Evolutionary conservation across 2,797 vertebrate genomes (phyloP).

Genomic region (Hirundo rustica): DNA sequence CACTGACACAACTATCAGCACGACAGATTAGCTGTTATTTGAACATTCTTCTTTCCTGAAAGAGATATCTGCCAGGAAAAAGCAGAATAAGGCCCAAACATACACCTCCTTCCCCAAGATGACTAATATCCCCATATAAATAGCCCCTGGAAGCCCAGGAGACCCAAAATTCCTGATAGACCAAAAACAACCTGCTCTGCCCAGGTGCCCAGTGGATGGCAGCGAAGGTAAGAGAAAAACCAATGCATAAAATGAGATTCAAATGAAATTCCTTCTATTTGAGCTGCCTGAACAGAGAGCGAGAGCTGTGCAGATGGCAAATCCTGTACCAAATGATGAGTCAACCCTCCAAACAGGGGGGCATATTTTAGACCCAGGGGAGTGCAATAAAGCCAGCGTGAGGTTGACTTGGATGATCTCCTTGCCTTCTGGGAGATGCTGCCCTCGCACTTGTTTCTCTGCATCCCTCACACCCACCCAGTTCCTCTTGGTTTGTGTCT

Average conservation of each 20-base stretch:
- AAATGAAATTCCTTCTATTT: background rate
- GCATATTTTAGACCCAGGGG: background rate
- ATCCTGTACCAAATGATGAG: background rate
- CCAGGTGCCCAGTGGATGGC: background rate
- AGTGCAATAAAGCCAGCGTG: background rate
- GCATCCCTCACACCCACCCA: background rate
- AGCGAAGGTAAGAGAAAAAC: background rate
- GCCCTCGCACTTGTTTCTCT: background rate
- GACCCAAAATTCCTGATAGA: background rate
- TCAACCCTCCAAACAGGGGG: background rate
- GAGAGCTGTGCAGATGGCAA: background rate
- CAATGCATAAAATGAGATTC: background rate
- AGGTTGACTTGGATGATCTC: background rate
- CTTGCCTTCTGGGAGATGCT: background rate
- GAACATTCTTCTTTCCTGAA: background rate
- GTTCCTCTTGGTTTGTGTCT: background rate
- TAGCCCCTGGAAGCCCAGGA: background rate
- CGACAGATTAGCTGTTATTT: background rate
- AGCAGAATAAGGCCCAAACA: background rate
- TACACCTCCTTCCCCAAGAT: no score
- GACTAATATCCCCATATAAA: background rate
- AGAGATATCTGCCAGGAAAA: background rate
- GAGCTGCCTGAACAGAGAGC: background rate
- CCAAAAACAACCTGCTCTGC: background rate
- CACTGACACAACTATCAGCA: background rate